phyloP scores from a whole-genome alignment of 2,797 vertebrate species.

The Salmo trutta region DNA sequence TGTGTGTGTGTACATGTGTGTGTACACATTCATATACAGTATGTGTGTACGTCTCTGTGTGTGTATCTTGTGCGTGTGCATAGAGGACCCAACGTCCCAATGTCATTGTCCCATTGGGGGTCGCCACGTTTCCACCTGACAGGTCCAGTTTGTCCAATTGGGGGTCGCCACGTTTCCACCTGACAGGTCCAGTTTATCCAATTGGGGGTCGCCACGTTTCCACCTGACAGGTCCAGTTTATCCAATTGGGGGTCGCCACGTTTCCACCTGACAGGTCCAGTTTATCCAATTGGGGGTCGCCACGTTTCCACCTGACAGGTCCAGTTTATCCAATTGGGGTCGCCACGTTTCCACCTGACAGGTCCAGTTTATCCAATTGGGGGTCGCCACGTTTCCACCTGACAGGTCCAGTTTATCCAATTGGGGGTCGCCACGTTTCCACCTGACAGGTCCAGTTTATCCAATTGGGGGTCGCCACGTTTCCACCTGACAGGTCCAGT shows the following conservation, averaged over 20 bases:
- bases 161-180: constrained; percentile 57
- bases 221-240: constrained; percentile 18
- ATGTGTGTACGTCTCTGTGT: background rate
- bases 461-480: constrained; percentile 48
- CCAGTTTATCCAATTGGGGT: constrained; percentile 32
- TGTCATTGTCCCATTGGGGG: constrained; percentile 34
- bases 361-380: constrained; percentile 27
- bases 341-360: constrained; percentile 53
- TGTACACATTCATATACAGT: constrained; percentile 8
- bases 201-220: constrained; percentile 56
- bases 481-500: constrained; percentile 38
- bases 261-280: constrained; percentile 45
- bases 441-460: constrained; percentile 1
- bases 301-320: constrained; percentile 50
- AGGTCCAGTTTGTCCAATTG: constrained; percentile 23
- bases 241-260: constrained; percentile 44
- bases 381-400: constrained; percentile 56
- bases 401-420: constrained; percentile 15
- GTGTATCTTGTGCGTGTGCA: constrained; percentile 14
- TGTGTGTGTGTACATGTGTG: constrained; percentile 5
- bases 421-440: constrained; percentile 58
- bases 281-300: constrained; percentile 40
- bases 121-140: constrained; percentile 55
- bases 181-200: constrained; percentile 2
- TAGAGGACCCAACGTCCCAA: constrained; percentile 33